phyloP scores from a whole-genome alignment of 2,797 vertebrate species.

The Melopsittacus undulatus region DNA sequence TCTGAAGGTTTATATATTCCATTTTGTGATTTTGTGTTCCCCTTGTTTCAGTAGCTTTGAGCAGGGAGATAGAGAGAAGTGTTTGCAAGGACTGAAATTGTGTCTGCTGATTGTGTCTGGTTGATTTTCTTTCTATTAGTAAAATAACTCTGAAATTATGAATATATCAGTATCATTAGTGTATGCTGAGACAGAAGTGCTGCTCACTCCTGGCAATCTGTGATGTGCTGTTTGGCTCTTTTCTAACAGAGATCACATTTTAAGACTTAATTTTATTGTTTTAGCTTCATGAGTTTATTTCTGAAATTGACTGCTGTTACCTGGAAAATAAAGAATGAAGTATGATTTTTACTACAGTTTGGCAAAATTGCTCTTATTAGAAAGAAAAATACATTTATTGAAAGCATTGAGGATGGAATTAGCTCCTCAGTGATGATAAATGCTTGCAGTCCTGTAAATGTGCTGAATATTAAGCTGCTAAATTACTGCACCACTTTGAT shows the following conservation, averaged over 20 bases:
- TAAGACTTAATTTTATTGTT: conserved; percentile 2
- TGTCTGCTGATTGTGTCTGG: background rate
- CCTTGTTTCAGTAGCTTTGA: too few species aligned
- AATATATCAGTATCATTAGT: background rate
- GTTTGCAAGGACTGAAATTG: background rate
- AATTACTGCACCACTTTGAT: conserved; percentile 42
- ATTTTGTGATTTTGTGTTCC: too few species aligned
- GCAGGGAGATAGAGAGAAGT: background rate
- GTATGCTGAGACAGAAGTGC: background rate
- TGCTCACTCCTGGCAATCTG: background rate
- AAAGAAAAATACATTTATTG: conserved; percentile 55
- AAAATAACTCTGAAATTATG: conserved; percentile 9
- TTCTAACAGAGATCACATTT: background rate
- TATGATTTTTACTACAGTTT: conserved; percentile 60
- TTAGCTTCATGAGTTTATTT: background rate
- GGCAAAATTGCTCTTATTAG: conserved; percentile 56
- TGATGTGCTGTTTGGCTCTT: background rate
- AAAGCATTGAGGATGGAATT: conserved; percentile 41
- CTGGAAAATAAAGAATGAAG: conserved; percentile 36
- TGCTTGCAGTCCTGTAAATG: background rate
- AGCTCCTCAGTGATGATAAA: conserved; percentile 62
- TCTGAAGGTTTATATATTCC: too few species aligned
- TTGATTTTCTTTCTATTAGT: background rate
- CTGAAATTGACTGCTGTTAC: background rate
- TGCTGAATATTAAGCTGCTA: conserved; percentile 51